phyloP scores from a whole-genome alignment of 1,140 invertebrate genomes.

The Aricia agestis region DNA sequence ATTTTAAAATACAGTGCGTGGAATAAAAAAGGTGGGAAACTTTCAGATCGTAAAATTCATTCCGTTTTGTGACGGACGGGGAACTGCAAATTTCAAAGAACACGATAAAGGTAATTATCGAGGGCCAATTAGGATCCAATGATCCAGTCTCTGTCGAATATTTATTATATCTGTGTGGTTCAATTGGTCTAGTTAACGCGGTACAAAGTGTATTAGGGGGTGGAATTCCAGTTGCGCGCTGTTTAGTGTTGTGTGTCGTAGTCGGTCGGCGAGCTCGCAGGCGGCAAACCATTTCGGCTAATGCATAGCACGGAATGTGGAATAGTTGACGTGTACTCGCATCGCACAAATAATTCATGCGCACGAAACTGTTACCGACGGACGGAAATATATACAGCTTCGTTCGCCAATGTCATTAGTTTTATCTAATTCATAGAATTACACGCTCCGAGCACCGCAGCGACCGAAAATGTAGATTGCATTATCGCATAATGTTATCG shows the following conservation, averaged over 20 bases:
- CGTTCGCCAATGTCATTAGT: constrained; percentile 16
- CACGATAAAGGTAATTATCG: not conserved
- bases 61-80: too few relatives aligned
- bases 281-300: constrained; percentile 47
- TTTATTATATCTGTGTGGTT: not conserved
- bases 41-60: too few relatives aligned
- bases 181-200: constrained; percentile 6
- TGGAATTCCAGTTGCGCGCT: constrained; percentile 12
- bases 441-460: not conserved
- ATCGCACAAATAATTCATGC: constrained; percentile 51
- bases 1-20: not conserved
- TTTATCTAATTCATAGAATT: constrained; percentile 22
- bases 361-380: constrained; percentile 17
- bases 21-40: too few relatives aligned
- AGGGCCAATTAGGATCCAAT: not conserved
- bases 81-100: not conserved
- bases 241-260: constrained; percentile 45
- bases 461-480: not conserved
- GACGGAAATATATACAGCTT: constrained; percentile 4
- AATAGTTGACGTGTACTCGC: constrained; percentile 51
- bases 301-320: constrained; percentile 51
- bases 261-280: constrained; percentile 46
- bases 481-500: constrained; percentile 1
- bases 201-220: constrained; percentile 13
- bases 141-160: not conserved